Base-by-base conservation (phyloP, 1,140 invertebrate genomes). In the Macrotrachela quadricornifera region DNA sequence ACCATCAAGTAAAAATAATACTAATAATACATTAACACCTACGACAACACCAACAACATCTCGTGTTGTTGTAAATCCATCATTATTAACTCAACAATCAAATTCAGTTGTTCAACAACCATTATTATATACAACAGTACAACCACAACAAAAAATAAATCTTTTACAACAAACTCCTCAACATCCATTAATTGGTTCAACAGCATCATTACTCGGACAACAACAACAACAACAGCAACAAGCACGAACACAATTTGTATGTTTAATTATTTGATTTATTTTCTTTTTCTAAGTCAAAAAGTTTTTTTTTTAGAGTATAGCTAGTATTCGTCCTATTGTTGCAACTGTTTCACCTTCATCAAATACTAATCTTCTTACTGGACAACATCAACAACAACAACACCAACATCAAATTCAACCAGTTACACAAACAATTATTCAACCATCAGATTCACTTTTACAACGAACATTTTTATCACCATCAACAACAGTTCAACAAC, bases 391-490 rank as follows among this genome's bases (percentile, higher is more conserved):
- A 41, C n/a, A n/a, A n/a, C n/a, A n/a, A n/a, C 44, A 46, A 46
- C 44, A 46, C 8, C 44, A 46, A 14, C 44, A 46, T 9, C 44
- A 16, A 21, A 46, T 13, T n/a, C 42, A 44, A 15, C 10, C 45
- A 13, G 3, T 13, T 11, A 53, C 46, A 8, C 11, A 37, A 49
- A 30, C 18, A 16, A 49, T 15, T 1, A 49, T 49, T 39, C 37
- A 17, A 49, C 10, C 15, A 47, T 11, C 51, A 47, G 38, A 46
- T 46, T 14, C 51, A 53, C 14, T 42, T 42, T 15, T 18, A 16
- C 1, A 53, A 53, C 13, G 41, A 53, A 13, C 51, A 53, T 15
- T 44, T 46, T 10, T 44, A 53, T 15, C 51, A 46, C 12, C 51
- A 53, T 11, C 44, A 46, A 36, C 50, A 51, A 45, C 42, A 53